Percentiles rank a stretch among this genome's conserved stretches.
Evolutionary conservation across 2,113 vertebrate species (phyloP).

Genomic region (Pituophis catenifer): DNA sequence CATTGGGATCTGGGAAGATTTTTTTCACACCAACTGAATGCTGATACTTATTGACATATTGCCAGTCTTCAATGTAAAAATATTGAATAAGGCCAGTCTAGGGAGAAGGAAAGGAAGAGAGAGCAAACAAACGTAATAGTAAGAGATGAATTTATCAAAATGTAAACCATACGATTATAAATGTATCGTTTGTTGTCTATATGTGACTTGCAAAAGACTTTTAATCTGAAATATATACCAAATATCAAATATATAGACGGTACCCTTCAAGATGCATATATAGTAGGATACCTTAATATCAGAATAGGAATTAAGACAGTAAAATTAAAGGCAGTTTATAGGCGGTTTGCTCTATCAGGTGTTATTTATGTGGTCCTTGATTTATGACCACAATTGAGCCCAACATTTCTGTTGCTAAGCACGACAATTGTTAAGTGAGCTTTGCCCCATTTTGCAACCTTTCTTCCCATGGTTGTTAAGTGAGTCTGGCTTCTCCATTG

Average conservation of each 20-base stretch:
- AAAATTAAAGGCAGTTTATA: not conserved
- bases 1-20: conserved; percentile 89
- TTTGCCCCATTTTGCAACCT: no score
- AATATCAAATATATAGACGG: not conserved
- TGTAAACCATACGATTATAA: not conserved
- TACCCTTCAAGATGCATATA: not conserved
- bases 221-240: not conserved
- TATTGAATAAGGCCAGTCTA: conserved; percentile 86
- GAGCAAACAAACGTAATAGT: not conserved
- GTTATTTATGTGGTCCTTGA: no score
- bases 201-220: not conserved
- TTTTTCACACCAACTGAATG: conserved; percentile 88
- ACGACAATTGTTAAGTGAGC: no score
- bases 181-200: not conserved
- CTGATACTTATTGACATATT: conserved; percentile 85
- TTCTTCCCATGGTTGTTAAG: no score
- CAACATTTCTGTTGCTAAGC: no score
- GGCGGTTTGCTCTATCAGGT: no score
- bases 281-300: no score
- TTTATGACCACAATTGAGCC: no score
- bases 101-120: not conserved
- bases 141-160: not conserved
- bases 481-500: no score
- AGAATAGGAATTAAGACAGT: not conserved
- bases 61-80: conserved; percentile 93